Conservation (phyloP, 2,113 vertebrate species). For the Lynx canadensis region DNA sequence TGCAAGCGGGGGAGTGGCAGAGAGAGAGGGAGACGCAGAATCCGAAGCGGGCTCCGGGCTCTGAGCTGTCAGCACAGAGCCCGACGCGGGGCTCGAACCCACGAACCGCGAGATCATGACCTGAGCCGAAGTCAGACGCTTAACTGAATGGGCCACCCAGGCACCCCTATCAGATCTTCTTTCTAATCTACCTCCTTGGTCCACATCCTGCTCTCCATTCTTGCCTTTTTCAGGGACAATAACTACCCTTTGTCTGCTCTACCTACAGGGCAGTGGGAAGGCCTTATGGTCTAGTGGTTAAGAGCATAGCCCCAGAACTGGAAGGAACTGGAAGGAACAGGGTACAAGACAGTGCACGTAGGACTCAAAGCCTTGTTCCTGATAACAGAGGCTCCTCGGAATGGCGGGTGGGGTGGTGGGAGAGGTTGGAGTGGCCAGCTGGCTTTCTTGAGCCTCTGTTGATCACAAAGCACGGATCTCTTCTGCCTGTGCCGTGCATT, state of each 20-base stretch:
- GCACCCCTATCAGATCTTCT: background rate
- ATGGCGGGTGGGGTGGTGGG: rapidly evolving
- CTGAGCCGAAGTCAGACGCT: no score
- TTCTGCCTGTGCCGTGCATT: rapidly evolving
- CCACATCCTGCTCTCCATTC: background rate
- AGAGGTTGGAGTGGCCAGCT: rapidly evolving
- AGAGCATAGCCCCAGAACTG: background rate
- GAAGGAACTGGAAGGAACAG: background rate
- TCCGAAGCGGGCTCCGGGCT: no score
- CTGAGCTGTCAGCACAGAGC: no score
- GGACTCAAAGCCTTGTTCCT: background rate
- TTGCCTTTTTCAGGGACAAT: background rate
- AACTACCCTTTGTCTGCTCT: background rate
- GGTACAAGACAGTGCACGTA: rapidly evolving
- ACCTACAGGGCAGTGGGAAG: background rate
- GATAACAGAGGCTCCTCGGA: background rate
- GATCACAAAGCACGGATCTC: background rate
- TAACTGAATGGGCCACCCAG: no score
- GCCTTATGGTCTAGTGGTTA: background rate
- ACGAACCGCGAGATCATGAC: no score
- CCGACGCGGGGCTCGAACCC: no score
- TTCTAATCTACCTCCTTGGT: background rate
- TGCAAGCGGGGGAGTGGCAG: no score
- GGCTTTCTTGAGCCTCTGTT: background rate
- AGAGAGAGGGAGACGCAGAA: no score